phyloP scores from a whole-genome alignment of 2,888 invertebrate species.

The Dryomyza anilis region DNA sequence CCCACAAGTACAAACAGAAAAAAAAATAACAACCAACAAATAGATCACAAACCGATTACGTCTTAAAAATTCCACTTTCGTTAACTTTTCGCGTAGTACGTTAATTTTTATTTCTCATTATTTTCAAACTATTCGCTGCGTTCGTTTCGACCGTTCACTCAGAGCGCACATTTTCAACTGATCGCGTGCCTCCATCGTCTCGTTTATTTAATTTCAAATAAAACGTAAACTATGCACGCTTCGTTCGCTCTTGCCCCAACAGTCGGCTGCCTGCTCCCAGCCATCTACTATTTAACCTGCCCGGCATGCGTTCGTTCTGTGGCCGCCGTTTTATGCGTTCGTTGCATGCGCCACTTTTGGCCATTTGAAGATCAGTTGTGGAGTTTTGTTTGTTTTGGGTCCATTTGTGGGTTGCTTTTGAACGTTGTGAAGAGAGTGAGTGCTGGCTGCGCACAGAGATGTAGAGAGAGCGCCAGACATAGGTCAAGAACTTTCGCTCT shows the following conservation, averaged over 20 bases:
- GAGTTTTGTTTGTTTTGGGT: no score
- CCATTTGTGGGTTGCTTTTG: no score
- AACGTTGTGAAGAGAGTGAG: no score
- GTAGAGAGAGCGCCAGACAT: not conserved
- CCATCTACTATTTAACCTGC: not conserved
- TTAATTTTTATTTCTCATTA: not conserved
- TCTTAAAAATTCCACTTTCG: constrained; percentile 5
- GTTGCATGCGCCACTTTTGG: constrained; percentile 3
- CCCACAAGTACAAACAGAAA: not conserved
- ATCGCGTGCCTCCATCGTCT: constrained; percentile 2
- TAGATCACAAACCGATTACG: no score
- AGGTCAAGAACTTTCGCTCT: not conserved
- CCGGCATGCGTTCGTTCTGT: not conserved
- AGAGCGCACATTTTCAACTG: constrained; percentile 18
- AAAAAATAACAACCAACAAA: not conserved
- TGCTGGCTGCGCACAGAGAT: not conserved
- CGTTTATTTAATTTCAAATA: constrained; percentile 11
- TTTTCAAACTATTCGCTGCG: not conserved
- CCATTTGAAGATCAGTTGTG: constrained; percentile 23
- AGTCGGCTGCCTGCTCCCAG: not conserved
- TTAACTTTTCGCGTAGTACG: no score
- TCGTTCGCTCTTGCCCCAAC: not conserved
- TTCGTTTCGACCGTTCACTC: constrained; percentile 1
- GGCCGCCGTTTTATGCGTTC: not conserved
- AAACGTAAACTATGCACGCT: not conserved